These are phyloP conservation scores for Nothobranchius furzeri DNA, from an alignment of 2,113 vertebrate genomes.

Conservation along the genomic window DNA sequence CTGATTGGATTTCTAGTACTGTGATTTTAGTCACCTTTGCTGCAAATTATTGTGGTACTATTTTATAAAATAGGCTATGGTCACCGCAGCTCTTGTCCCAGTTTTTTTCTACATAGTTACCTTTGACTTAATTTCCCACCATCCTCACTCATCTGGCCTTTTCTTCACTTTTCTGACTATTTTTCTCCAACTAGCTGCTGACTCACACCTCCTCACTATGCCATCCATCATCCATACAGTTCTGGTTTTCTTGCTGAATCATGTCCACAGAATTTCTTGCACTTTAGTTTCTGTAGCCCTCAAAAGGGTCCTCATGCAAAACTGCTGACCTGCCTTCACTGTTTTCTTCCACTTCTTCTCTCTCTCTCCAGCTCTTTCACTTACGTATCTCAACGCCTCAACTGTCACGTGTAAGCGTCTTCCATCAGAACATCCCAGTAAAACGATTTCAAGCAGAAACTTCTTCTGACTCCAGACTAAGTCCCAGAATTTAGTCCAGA, in stretches of 20 bases:
- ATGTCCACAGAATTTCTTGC: constrained; percentile 57
- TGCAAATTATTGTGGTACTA: no score
- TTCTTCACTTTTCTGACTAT: constrained; percentile 39
- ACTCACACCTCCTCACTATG: constrained; percentile 53
- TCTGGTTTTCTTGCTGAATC: constrained; percentile 57
- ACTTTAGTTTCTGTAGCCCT: constrained; percentile 32
- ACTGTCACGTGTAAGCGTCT: no score
- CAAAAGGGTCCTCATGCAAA: constrained; percentile 58
- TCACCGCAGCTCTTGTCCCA: no score
- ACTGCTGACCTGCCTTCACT: constrained; percentile 52
- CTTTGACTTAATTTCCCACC: constrained; percentile 25
- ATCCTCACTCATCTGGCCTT: constrained; percentile 24
- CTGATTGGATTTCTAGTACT: no score
- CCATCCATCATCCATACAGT: constrained; percentile 56
- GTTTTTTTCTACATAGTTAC: no score
- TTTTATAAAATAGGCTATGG: no score
- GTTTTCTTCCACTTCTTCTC: neutral
- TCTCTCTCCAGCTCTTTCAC: neutral
- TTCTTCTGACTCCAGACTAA: no score
- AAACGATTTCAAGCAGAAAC: no score
- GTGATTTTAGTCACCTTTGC: no score
- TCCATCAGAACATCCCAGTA: no score
- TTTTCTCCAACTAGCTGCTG: constrained; percentile 57
- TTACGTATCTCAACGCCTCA: constrained; percentile 40
- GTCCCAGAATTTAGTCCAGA: constrained; percentile 31